A percentile compares a stretch with the other conserved stretches of the same genome.
Evolutionary conservation across 2,797 vertebrate genomes (phyloP).

Genomic region (Phylloscopus collybita): DNA sequence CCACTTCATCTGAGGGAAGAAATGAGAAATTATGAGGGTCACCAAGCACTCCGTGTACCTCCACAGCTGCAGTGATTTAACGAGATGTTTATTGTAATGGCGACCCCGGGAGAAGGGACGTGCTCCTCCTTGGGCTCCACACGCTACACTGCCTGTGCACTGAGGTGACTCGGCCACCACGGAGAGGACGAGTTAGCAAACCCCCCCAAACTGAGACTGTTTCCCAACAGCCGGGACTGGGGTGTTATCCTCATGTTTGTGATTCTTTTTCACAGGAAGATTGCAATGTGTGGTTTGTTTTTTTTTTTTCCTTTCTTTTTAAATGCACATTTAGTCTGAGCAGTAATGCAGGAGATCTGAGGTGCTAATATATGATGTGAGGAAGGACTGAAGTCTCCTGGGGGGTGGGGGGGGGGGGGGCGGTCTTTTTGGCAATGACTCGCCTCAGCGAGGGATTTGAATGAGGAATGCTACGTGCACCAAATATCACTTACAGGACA

Average conservation of each 20-base stretch:
- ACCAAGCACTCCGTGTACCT: constrained; percentile 7
- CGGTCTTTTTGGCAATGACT: constrained; percentile 57
- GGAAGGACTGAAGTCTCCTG: constrained; percentile 68
- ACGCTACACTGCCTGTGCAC: not conserved
- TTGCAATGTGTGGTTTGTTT: constrained; percentile 41
- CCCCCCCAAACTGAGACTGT: not conserved
- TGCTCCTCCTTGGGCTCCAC: not conserved
- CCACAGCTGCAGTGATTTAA: constrained; percentile 16
- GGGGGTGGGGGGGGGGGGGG: not conserved
- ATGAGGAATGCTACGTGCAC: constrained; percentile 32
- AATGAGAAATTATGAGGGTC: constrained; percentile 70
- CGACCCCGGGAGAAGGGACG: not conserved
- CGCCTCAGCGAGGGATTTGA: constrained; percentile 49
- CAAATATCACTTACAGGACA: constrained; percentile 47
- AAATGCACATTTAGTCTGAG: constrained; percentile 67
- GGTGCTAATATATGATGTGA: constrained; percentile 72
- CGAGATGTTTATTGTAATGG: not conserved
- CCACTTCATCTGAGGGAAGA: constrained; percentile 50
- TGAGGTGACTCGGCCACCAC: constrained; percentile 12
- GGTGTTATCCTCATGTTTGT: constrained; percentile 69
- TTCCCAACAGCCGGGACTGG: constrained; percentile 55
- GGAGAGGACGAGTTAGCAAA: not conserved
- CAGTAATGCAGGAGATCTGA: constrained; percentile 67
- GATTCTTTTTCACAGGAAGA: constrained; percentile 69
- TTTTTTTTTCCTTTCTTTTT: constrained; percentile 54